These are phyloP conservation scores for Phasia obesa DNA, from an alignment of 2,888 invertebrate species.

Conservation along the genomic window DNA sequence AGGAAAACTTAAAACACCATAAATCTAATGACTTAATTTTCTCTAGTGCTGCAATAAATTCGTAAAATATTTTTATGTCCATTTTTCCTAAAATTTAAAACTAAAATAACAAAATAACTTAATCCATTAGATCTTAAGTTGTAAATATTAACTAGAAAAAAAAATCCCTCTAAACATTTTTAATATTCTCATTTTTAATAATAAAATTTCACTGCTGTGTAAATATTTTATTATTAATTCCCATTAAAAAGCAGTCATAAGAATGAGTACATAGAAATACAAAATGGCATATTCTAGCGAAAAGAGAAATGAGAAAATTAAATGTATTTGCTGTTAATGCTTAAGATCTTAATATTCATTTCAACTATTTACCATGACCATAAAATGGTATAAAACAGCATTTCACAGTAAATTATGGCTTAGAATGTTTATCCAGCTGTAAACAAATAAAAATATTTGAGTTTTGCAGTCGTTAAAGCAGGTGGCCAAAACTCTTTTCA, in stretches of 20 bases:
- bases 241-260: constrained; percentile 13
- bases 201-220: no score
- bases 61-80: no score
- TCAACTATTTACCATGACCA: constrained; percentile 61
- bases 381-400: constrained; percentile 59
- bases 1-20: no score
- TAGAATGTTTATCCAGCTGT: constrained; percentile 34
- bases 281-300: background rate
- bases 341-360: constrained; percentile 57
- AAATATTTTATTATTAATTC: background rate
- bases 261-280: background rate
- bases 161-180: no score
- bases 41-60: no score
- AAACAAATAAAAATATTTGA: constrained; percentile 47
- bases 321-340: constrained; percentile 42
- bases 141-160: no score
- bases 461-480: background rate
- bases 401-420: constrained; percentile 63
- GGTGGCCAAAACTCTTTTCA: background rate
- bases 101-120: no score
- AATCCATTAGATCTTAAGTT: no score
- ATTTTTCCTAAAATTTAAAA: no score
- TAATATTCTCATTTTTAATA: no score
- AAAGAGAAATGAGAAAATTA: background rate
- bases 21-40: no score